Evolutionary conservation across 2,797 vertebrate species (phyloP), one percentile per base, ranked within the genome.

Genomic region (Sebastes matsubarae): DNA sequence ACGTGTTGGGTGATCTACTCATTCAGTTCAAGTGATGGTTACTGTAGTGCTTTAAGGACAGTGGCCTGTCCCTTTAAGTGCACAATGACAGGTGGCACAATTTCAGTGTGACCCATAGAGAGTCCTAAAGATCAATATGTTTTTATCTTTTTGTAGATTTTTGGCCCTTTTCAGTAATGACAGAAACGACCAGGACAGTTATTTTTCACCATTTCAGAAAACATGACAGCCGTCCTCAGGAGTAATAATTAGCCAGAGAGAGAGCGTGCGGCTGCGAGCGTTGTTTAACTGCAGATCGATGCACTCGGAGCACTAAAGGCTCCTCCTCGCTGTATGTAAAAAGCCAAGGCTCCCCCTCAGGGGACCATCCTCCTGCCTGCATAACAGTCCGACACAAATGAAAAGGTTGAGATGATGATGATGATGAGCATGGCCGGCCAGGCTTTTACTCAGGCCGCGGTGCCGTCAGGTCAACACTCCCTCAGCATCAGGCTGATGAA

Each of bases 241-340:
- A 80, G 63, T 67, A 27, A 63, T 67, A 77, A 59, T 61, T 46
- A 77, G 60, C 77, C 22, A 58, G 61, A 18, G n/a, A 70, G 54
- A 70, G 54, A 32, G 52, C n/a, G 77, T 52, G 50, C 12, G 66
- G 61, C 59, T 6, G 72, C 67, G 65, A 67, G 81, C 71, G 54
- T 67, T 87, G 90, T 89, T 88, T 85, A 90, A 87, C 79, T 76
- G 80, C 85, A 86, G 90, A 94, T 95, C 89, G 36, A 95, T 94
- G 85, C 82, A 78, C 85, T 86, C 76, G 63, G 73, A 88, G 88
- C 87, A 55, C 88, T 84, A 81, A 88, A 87, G 82, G 66, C 90
- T 84, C 71, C 91, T 90, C 73, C 81, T 88, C 50, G 22, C 88
- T 84, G 84, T 36, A 87, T 82, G 81, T 82, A 88, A 79, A 88